Conservation (phyloP, 1,140 invertebrate genomes). For the Papilio aristodemus region DNA sequence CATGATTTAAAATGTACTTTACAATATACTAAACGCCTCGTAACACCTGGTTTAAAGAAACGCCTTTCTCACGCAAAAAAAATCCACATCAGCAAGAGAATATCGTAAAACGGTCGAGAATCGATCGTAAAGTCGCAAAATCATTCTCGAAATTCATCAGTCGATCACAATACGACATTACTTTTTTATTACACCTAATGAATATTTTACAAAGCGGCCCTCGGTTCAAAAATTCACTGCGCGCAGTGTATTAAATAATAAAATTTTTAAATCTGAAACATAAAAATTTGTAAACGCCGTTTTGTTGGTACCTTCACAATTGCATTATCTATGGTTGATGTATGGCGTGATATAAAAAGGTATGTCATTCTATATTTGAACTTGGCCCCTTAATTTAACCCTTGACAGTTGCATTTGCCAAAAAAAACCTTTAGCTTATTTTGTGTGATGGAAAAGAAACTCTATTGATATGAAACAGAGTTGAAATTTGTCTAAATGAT, state of each 20-base stretch:
- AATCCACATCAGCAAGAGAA: conserved; percentile 44
- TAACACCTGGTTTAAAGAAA: conserved; percentile 51
- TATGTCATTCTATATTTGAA: conserved; percentile 65
- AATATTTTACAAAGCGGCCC: conserved; percentile 55
- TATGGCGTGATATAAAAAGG: conserved; percentile 65
- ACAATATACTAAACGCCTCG: neutral
- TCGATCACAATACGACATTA: conserved; percentile 72
- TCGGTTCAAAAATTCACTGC: conserved; percentile 48
- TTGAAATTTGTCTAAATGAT: neutral
- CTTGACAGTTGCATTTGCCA: conserved; percentile 47
- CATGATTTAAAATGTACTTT: neutral
- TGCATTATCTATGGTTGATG: conserved; percentile 61
- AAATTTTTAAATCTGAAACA: conserved; percentile 60
- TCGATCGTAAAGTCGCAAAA: conserved; percentile 75
- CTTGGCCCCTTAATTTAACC: conserved; percentile 61
- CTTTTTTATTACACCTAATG: conserved; percentile 77
- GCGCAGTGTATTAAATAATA: conserved; percentile 69
- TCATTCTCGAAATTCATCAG: conserved; percentile 76
- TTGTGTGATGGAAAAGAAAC: too few relatives aligned
- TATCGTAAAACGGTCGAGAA: conserved; percentile 61
- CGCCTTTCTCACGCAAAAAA: conserved; percentile 66
- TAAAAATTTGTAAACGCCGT: conserved; percentile 77
- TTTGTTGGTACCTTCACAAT: conserved; percentile 47
- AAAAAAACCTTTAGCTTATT: conserved; percentile 35
- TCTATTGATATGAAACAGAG: neutral